A percentile compares a stretch with the other conserved stretches of the same genome.
These are phyloP conservation scores for Zosterops lateralis DNA, from an alignment of 2,113 vertebrate species.

Conservation along the genomic window DNA sequence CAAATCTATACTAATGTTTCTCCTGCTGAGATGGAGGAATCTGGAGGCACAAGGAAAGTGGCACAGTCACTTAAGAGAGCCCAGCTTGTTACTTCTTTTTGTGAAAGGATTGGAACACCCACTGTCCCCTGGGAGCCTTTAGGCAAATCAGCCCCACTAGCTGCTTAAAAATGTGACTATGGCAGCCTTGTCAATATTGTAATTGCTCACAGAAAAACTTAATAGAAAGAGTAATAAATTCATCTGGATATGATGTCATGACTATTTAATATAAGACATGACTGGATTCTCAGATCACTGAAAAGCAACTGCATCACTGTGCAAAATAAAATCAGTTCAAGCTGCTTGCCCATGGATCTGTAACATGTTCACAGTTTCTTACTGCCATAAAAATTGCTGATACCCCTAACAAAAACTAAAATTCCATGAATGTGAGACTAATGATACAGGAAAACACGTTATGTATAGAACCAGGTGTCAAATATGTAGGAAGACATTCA, in stretches of 20 bases:
- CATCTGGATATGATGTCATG: constrained; percentile 54
- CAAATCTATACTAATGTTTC: constrained; percentile 45
- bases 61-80: background rate
- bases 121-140: constrained; percentile 18
- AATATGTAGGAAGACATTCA: background rate
- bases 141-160: constrained; percentile 45
- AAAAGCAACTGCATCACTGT: constrained; percentile 15
- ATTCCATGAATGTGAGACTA: background rate
- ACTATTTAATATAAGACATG: constrained; percentile 48
- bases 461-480: background rate
- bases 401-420: background rate
- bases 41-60: constrained; percentile 15
- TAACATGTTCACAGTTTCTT: background rate
- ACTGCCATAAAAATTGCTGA: background rate
- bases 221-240: constrained; percentile 59
- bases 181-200: constrained; percentile 54
- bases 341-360: background rate
- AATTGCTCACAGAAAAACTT: constrained; percentile 46
- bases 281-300: background rate
- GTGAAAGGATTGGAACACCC: constrained; percentile 14
- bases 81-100: constrained; percentile 39
- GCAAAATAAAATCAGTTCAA: constrained; percentile 18
- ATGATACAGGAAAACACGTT: background rate
- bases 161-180: constrained; percentile 53
- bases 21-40: constrained; percentile 14